Conservation (phyloP, 2,888 invertebrate genomes). For the Trichopria drosophilae region DNA sequence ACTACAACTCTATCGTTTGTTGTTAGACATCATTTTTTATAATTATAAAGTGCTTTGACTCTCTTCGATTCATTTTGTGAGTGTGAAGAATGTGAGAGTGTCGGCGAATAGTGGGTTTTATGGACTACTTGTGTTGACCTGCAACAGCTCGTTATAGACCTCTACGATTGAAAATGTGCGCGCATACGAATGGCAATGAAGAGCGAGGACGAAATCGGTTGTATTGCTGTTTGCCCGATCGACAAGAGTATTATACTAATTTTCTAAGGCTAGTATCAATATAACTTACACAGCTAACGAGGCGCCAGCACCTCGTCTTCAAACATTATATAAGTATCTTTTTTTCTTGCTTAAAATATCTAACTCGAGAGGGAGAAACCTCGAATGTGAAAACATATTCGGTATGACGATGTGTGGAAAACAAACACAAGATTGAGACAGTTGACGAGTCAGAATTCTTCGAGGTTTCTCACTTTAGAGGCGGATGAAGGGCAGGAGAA, state of each 20-base stretch:
- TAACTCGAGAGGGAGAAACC: no score
- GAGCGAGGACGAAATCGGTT: constrained; percentile 21
- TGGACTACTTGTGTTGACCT: constrained; percentile 39
- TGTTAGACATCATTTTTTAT: constrained; percentile 26
- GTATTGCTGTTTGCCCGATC: constrained; percentile 28
- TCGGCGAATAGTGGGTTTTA: constrained; percentile 5
- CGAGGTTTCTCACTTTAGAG: no score
- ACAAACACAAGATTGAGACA: no score
- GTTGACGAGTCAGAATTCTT: no score
- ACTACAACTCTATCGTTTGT: constrained; percentile 25
- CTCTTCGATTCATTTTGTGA: constrained; percentile 10
- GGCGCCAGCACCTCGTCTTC: constrained; percentile 40
- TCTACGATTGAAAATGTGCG: constrained; percentile 29
- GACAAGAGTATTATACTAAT: constrained; percentile 30
- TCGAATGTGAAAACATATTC: no score
- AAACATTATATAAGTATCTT: no score
- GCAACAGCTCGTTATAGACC: constrained; percentile 40
- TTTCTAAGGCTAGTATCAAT: constrained; percentile 35
- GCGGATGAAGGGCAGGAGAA: constrained; percentile 1
- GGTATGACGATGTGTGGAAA: no score
- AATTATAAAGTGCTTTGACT: constrained; percentile 12
- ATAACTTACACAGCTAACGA: constrained; percentile 38
- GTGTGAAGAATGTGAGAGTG: constrained; percentile 21
- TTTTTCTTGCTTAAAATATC: no score
- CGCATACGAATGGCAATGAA: constrained; percentile 25